A percentile compares a stretch with the other conserved stretches of the same genome.
phyloP scores from a whole-genome alignment of 35 echinoderm and acorn worm genomes.

The Diadema setosum region DNA sequence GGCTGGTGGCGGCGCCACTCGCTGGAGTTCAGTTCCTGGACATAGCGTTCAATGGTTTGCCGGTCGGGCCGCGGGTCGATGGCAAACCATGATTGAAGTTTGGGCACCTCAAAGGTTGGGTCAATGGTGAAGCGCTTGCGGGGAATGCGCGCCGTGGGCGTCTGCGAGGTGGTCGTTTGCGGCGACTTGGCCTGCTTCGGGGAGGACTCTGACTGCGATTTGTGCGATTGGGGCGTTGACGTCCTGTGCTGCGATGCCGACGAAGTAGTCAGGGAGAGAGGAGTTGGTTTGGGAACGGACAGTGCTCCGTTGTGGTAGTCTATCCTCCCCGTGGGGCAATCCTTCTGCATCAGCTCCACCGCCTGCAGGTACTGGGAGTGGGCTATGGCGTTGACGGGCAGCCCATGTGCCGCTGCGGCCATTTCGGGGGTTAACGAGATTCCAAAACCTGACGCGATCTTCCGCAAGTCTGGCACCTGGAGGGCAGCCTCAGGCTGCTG shows the following conservation, averaged over 20 bases:
- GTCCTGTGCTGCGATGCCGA: not conserved
- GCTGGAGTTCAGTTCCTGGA: constrained; percentile 73
- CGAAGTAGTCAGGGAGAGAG: not conserved
- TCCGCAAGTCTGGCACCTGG: constrained; percentile 51
- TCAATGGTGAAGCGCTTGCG: constrained; percentile 93
- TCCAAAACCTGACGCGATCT: constrained; percentile 64
- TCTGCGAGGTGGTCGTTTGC: not conserved
- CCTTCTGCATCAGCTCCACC: not conserved
- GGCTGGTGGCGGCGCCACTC: constrained; percentile 72
- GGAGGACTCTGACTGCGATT: not conserved
- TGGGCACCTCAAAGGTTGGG: constrained; percentile 80
- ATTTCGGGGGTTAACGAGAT: constrained; percentile 23
- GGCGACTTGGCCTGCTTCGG: not conserved
- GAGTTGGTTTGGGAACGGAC: not conserved
- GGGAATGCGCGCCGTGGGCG: not conserved
- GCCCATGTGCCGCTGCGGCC: not conserved
- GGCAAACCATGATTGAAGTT: constrained; percentile 87
- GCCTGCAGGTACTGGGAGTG: not conserved
- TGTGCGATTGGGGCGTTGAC: not conserved
- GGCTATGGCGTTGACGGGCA: not conserved
- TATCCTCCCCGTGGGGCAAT: not conserved
- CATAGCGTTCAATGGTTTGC: constrained; percentile 72
- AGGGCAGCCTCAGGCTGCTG: constrained; percentile 6
- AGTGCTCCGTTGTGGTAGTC: not conserved
- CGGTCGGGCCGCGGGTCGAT: constrained; percentile 75